Percentiles rank a stretch among this genome's conserved stretches.
Conservation (phyloP, 2,797 vertebrate species). For the Pantherophis vulpinus region DNA sequence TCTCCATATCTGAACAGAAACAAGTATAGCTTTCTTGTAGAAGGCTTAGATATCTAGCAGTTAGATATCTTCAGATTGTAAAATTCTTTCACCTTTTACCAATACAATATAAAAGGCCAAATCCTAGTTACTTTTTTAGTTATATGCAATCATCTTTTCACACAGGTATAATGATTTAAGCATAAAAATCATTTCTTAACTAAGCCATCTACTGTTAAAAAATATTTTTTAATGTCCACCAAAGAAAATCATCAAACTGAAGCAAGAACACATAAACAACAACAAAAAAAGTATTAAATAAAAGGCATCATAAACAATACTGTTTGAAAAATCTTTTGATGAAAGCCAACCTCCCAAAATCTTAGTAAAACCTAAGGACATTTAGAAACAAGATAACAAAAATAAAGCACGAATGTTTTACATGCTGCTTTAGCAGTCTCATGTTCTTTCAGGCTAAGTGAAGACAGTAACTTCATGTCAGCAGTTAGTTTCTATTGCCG, state of each 20-base stretch:
- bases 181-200: not conserved
- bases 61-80: not conserved
- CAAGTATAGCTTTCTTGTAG: not conserved
- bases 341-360: not conserved
- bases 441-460: not conserved
- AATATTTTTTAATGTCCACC: not conserved
- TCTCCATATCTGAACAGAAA: not conserved
- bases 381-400: not conserved
- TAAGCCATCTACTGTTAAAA: not conserved
- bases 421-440: not conserved
- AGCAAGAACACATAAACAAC: not conserved
- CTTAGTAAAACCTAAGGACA: not conserved
- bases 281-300: not conserved
- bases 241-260: not conserved
- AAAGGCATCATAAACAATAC: not conserved
- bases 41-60: not conserved
- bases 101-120: not conserved
- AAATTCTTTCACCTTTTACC: not conserved
- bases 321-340: not conserved
- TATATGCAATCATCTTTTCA: not conserved
- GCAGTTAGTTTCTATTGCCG: slow-evolving; percentile 19
- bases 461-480: slow-evolving; percentile 10
- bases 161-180: not conserved
- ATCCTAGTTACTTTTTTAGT: not conserved
- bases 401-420: too few relatives aligned